Base-by-base conservation (phyloP, 2,888 invertebrate species). In the Noctua pronuba region DNA sequence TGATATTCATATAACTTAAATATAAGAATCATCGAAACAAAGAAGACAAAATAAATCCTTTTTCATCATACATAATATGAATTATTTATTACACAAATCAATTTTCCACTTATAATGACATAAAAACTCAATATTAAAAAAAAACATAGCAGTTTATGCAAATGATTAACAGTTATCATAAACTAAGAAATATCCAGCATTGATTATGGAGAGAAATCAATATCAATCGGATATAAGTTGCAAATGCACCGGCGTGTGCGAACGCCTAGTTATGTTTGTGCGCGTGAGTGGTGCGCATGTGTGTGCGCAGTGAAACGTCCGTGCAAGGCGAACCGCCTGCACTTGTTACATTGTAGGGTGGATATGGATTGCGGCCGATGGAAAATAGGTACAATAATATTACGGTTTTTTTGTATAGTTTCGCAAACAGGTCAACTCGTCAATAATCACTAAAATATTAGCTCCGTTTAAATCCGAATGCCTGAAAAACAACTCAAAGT, bases 261-360 rank as follows among this genome's bases (percentile, higher is more conserved):
- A 44, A 75, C 21, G n/a, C 10, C 68, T 24, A 2, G 2, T 10
- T 74, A n/a, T 46, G 18, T 13, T 18, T 28, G 72, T 72, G 74
- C 72, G 77, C 62, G 74, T 79, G 28, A 31, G 35, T 38, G 16
- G 16, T 24, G 31, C 64, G 55, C 71, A 55, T 83, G 82, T 83
- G 79, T 88, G 82, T 88, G 92, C 90, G 90, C 92, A 90, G 92
- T 90, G 93, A 93, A 94, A 94, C 92, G 94, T 90, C 92, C 92
- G 90, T 84, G 92, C 95, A 95, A 95, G 95, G 95, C 92, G 90
- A 95, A 95, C 95, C 86, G 92, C 95, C 89, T 93, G 93, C 92
- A 90, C 92, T 92, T 90, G 93, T 92, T 91, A 84, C 84, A 84
- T 70, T 80, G 83, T 93, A 90, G 87, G 90, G 91, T 91, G 90